Conservation (phyloP, 1,140 invertebrate species). For the Trichonephila clavipes region DNA sequence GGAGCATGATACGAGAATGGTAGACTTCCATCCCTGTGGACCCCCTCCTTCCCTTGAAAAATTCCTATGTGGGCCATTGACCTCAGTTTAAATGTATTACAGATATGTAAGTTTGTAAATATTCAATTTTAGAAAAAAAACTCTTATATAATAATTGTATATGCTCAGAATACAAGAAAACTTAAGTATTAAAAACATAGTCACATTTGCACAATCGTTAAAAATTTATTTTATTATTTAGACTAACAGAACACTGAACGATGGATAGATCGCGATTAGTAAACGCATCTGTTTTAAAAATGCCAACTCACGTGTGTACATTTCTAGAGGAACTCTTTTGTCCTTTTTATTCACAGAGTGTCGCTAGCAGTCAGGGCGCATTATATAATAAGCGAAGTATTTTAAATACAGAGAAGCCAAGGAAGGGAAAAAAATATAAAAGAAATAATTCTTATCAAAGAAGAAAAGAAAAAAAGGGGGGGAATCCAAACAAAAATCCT, state of each 20-base stretch:
- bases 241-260: background rate
- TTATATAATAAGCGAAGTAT: slow-evolving; percentile 51
- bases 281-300: background rate
- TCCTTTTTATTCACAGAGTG: background rate
- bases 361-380: background rate
- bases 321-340: background rate
- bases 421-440: background rate
- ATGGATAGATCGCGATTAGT: background rate
- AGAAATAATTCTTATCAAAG: slow-evolving; percentile 26
- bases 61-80: too few relatives aligned
- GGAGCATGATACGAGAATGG: too few relatives aligned
- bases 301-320: background rate
- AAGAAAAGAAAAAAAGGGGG: background rate
- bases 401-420: slow-evolving; percentile 14
- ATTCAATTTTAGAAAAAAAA: too few relatives aligned
- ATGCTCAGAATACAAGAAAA: too few relatives aligned
- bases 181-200: too few relatives aligned
- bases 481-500: slow-evolving; percentile 32
- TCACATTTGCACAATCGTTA: too few relatives aligned
- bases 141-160: too few relatives aligned
- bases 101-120: too few relatives aligned
- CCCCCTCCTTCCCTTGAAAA: too few relatives aligned
- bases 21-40: too few relatives aligned
- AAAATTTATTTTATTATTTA: too few relatives aligned
- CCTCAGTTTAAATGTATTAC: too few relatives aligned